Percentiles rank a stretch among this genome's conserved stretches.
phyloP scores from a whole-genome alignment of 2,113 vertebrate species.

The Scortum barcoo region DNA sequence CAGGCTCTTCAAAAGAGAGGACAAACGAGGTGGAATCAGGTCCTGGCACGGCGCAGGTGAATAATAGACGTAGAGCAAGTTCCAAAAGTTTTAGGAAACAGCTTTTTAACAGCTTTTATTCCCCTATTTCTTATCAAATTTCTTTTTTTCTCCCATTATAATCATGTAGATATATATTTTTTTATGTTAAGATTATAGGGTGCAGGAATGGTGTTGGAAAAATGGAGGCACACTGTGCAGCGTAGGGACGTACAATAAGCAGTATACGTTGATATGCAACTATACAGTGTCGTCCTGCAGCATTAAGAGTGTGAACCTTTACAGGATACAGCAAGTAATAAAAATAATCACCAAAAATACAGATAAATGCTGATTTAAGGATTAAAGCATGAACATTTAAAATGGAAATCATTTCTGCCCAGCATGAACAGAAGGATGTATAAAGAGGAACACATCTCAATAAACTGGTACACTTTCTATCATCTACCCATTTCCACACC shows the following conservation, averaged over 20 bases:
- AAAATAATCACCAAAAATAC: background rate
- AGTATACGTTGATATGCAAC: background rate
- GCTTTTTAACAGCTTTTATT: background rate
- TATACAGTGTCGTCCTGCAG: background rate
- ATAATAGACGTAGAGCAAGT: too few relatives aligned
- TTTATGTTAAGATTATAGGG: background rate
- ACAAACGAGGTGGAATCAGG: background rate
- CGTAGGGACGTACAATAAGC: too few relatives aligned
- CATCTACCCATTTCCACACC: background rate
- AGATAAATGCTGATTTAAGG: too few relatives aligned
- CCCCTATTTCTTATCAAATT: background rate
- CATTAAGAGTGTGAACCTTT: background rate
- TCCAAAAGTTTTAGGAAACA: background rate
- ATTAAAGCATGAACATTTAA: background rate
- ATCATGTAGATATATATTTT: background rate
- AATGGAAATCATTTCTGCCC: background rate
- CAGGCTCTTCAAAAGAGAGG: constrained; percentile 1
- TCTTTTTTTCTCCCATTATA: background rate
- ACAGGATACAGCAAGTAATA: background rate
- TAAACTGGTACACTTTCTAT: background rate
- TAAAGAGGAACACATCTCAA: background rate
- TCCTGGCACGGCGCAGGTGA: background rate
- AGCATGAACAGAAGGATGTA: background rate
- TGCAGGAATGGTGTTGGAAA: too few relatives aligned
- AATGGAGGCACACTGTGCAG: background rate